Evolutionary conservation across 2,797 vertebrate genomes (phyloP), one percentile per base, ranked within the genome.

Genomic region (Avahi laniger): DNA sequence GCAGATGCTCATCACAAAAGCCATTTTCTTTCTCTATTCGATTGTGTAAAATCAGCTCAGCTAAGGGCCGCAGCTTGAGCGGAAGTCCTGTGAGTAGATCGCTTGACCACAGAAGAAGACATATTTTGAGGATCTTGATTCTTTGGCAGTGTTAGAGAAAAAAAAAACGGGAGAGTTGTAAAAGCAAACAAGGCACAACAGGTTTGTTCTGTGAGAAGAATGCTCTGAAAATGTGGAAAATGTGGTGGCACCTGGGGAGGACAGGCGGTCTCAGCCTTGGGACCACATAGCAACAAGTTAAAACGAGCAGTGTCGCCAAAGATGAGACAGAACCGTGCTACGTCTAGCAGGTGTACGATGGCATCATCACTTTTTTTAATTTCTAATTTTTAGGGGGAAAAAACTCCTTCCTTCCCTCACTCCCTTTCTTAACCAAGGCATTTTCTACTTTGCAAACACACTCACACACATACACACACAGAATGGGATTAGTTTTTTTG

Each of bases 1-100:
- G 98, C 99, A 99, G 99, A 99, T 99, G 99, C 99, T 99, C 98
- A 97, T 98, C 98, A 98, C 99, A 98, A 98, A 98, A 99, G 98
- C 98, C 98, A 98, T 99, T 99, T 99, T 99, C 98, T 98, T 99
- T 98, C 98, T 98, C 98, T 97, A 92, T 97, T 96, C 57, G 91
- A 97, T 88, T 98, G 97, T 98, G 96, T 98, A 91, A 98, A 98
- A 98, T 98, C 97, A 96, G 97, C 95, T 91, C 97, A 96, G 69
- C 94, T 93, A 81, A 41, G 91, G 93, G 95, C 96, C 96, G 97
- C 94, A 97, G 93, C 97, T 98, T 94, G 96, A 97, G 78, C 83
- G 43, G 82, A 96, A 85, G 41, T 95, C 73, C 78, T 90, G 84
- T 73, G 57, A 97, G 78, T 80, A 84, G 61, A 94, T 81, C 89